Evolutionary conservation across 2,797 vertebrate species (phyloP).

Genomic region (Vireo griseus): DNA sequence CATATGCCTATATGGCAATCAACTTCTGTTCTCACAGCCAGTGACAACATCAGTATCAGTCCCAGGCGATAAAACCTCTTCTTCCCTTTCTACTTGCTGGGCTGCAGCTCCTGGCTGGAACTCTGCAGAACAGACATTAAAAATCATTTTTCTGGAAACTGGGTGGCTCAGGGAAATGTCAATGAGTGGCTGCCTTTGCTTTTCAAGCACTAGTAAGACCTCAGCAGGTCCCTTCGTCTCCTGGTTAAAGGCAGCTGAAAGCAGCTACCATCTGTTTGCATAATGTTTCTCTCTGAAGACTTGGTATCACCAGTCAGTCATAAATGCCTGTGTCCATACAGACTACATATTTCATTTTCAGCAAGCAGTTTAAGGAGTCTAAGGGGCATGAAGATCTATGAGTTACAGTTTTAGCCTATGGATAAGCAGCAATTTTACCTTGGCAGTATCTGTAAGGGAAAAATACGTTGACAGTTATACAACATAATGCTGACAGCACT

Average conservation of each 20-base stretch:
- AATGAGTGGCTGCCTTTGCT: neutral
- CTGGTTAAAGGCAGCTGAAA: neutral
- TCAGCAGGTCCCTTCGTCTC: neutral
- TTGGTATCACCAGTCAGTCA: neutral
- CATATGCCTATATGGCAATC: neutral
- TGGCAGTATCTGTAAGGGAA: neutral
- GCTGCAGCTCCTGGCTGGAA: neutral
- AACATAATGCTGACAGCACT: neutral
- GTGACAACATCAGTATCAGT: neutral
- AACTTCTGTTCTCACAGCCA: neutral
- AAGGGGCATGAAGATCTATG: neutral
- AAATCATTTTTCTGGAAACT: neutral
- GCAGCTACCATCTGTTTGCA: slow-evolving; percentile 11
- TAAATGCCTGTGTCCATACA: neutral
- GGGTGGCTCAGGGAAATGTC: neutral
- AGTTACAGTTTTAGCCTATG: neutral
- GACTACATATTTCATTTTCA: neutral
- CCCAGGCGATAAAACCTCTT: neutral
- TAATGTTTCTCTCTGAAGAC: neutral
- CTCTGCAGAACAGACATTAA: neutral
- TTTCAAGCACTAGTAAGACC: neutral
- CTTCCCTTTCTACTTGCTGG: neutral
- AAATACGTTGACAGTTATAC: neutral
- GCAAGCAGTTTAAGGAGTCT: neutral
- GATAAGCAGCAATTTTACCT: neutral